These are phyloP conservation scores for Bradypus variegatus DNA, from an alignment of 2,797 vertebrate species.

Conservation along the genomic window DNA sequence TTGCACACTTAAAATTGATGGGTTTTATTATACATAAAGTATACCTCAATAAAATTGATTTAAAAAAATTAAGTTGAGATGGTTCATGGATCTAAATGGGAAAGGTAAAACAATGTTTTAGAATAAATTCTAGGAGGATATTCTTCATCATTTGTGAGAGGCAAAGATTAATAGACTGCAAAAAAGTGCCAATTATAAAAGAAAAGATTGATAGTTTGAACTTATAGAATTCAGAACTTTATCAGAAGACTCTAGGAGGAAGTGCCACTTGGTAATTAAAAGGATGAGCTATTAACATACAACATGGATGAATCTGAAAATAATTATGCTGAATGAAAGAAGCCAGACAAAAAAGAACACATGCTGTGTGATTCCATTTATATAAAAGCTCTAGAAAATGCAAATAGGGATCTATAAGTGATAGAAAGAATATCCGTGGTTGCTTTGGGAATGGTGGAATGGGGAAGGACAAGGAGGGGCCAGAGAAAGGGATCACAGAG, in stretches of 20 bases:
- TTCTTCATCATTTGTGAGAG: background rate
- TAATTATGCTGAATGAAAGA: too few species aligned
- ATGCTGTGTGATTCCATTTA: background rate
- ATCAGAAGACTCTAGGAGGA: background rate
- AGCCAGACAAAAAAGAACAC: background rate
- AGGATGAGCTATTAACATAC: background rate
- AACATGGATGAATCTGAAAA: too few species aligned
- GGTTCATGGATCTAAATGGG: background rate
- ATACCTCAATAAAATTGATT: too few species aligned
- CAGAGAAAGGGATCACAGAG: background rate
- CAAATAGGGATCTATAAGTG: background rate
- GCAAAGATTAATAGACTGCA: background rate
- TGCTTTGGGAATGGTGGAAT: background rate
- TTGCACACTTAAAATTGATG: too few species aligned
- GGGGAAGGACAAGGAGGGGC: background rate
- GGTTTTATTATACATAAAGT: too few species aligned
- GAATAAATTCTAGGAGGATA: background rate
- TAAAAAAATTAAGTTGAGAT: background rate
- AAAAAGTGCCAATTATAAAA: background rate
- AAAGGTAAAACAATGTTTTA: background rate
- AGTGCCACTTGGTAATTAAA: background rate
- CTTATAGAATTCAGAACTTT: background rate
- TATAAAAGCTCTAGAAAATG: background rate
- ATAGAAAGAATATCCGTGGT: background rate
- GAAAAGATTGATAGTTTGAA: background rate